phyloP scores from a whole-genome alignment of 2,113 vertebrate species.

The Hemicordylus capensis region DNA sequence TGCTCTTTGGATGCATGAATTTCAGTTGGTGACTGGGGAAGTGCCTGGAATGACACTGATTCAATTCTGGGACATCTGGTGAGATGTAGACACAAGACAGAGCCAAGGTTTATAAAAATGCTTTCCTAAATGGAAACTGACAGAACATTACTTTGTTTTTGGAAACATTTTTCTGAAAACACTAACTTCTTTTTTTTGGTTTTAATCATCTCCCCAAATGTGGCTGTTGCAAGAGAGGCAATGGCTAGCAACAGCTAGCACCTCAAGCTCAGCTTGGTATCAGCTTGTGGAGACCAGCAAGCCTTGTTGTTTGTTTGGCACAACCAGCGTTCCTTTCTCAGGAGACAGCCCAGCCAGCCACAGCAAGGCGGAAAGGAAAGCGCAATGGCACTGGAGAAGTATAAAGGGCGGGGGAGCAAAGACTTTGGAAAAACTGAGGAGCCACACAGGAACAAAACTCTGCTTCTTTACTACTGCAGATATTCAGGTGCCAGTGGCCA shows the following conservation, averaged over 20 bases:
- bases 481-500: not conserved
- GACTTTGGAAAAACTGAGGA: not conserved
- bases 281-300: not conserved
- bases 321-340: not conserved
- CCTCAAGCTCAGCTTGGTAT: not conserved
- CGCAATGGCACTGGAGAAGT: not conserved
- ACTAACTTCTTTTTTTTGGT: not conserved
- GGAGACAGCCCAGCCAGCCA: not conserved
- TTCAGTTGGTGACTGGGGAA: constrained; percentile 25
- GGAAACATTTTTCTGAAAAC: constrained; percentile 30
- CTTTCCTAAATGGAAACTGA: not conserved
- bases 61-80: not conserved
- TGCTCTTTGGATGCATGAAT: constrained; percentile 33
- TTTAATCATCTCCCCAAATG: not conserved
- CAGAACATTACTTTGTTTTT: constrained; percentile 24
- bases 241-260: not conserved
- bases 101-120: not conserved
- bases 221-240: not conserved
- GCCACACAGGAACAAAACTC: not conserved
- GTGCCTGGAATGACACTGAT: constrained; percentile 7
- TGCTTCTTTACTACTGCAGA: not conserved
- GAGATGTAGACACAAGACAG: not conserved
- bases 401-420: not conserved
- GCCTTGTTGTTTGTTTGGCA: not conserved
- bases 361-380: not conserved